Percentiles rank a stretch among this genome's conserved stretches.
Evolutionary conservation across 2,113 vertebrate genomes (phyloP).

Genomic region (Ranitomeya variabilis): DNA sequence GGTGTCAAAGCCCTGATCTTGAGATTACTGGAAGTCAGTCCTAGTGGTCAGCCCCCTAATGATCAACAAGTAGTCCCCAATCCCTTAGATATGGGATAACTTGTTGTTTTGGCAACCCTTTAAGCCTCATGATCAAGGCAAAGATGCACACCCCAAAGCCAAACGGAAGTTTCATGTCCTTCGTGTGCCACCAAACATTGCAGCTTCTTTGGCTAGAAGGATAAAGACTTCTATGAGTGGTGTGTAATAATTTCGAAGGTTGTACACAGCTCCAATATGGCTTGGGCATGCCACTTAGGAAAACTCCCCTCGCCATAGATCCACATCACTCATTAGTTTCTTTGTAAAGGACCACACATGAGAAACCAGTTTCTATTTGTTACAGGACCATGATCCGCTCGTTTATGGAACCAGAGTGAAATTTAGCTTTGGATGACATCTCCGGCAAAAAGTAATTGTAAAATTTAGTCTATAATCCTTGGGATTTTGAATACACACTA

Average conservation of each 20-base stretch:
- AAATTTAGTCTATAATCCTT: constrained; percentile 8
- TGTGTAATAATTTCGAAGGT: neutral
- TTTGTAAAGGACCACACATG: neutral
- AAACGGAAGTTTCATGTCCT: neutral
- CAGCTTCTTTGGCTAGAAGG: neutral
- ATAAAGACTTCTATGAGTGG: neutral
- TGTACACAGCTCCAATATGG: neutral
- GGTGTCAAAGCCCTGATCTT: too few species aligned
- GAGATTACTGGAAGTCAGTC: too few species aligned
- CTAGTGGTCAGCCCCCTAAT: too few species aligned
- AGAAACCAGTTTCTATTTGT: neutral
- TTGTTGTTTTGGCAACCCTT: too few species aligned
- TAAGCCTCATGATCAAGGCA: too few species aligned
- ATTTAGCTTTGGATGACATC: neutral
- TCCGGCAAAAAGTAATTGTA: neutral
- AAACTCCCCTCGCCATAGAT: neutral
- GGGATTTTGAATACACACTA: neutral
- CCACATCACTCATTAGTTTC: neutral
- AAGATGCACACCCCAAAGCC: too few species aligned
- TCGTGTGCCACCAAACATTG: neutral
- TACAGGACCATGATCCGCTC: neutral
- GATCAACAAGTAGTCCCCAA: too few species aligned
- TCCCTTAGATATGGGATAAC: too few species aligned
- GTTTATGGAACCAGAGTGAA: neutral
- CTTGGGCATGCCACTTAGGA: too few species aligned